phyloP scores from a whole-genome alignment of 1,140 invertebrate genomes.

The Calycopis cecrops region DNA sequence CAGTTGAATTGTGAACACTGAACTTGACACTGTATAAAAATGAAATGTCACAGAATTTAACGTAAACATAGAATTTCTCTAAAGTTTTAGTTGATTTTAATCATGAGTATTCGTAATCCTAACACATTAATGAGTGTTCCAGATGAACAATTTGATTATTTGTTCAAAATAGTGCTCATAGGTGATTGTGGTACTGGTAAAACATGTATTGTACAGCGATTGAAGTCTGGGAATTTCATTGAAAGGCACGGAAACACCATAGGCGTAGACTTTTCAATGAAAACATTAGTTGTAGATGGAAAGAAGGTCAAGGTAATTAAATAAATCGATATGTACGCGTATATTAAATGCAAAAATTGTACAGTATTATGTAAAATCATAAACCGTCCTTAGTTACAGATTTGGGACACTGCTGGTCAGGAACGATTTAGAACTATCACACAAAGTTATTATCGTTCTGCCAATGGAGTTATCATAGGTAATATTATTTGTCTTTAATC shows the following conservation, averaged over 20 bases:
- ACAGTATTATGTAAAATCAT: neutral
- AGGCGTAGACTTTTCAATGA: conserved; percentile 98
- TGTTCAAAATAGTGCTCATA: conserved; percentile 90
- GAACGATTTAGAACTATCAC: conserved; percentile 95
- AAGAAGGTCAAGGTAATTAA: conserved; percentile 91
- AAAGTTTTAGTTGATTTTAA: conserved; percentile 32
- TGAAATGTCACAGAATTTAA: conserved; percentile 43
- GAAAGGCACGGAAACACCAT: conserved; percentile 96
- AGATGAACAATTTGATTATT: conserved; percentile 85
- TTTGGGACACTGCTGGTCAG: conserved; percentile 96
- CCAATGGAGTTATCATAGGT: conserved; percentile 88
- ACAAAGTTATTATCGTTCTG: conserved; percentile 95
- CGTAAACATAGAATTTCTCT: conserved; percentile 48
- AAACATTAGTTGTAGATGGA: conserved; percentile 93
- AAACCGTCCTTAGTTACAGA: conserved; percentile 81
- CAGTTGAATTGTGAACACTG: too few species aligned
- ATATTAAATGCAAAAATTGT: neutral
- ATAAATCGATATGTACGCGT: neutral
- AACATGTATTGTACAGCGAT: conserved; percentile 92
- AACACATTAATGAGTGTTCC: conserved; percentile 76
- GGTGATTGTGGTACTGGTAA: conserved; percentile 91
- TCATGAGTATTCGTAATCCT: conserved; percentile 72
- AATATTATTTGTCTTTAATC: conserved; percentile 7
- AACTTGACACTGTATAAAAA: conserved; percentile 18
- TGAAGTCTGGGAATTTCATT: conserved; percentile 94